Conservation (phyloP, 2,888 invertebrate genomes). For the Xanthia togata region DNA sequence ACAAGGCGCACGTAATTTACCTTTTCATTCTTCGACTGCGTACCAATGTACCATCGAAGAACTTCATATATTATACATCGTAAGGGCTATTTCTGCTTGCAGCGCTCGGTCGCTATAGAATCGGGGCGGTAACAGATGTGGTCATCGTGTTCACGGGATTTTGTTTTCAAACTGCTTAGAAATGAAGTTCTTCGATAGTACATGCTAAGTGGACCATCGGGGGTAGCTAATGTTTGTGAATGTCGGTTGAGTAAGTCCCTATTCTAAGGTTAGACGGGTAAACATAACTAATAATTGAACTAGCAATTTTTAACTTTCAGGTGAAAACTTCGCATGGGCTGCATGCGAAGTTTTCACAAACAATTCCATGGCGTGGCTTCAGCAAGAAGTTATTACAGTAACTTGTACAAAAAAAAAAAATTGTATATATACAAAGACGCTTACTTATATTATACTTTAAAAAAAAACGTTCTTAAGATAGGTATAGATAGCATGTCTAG, state of each 20-base stretch:
- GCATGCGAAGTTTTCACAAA: conserved; percentile 19
- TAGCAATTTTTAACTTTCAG: conserved; percentile 18
- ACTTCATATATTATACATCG: no score
- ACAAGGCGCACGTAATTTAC: no score
- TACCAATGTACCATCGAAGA: no score
- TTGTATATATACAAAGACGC: conserved; percentile 73
- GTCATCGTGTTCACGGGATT: no score
- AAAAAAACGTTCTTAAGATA: conserved; percentile 92
- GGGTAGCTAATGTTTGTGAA: not conserved
- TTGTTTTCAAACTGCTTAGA: no score
- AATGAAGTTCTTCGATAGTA: no score
- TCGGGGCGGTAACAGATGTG: no score
- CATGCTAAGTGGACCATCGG: not conserved
- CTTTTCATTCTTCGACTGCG: not conserved
- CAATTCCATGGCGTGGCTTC: not conserved
- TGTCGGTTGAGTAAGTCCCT: not conserved
- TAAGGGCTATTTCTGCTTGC: no score
- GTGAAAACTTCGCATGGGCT: no score
- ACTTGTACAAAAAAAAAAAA: conserved; percentile 62
- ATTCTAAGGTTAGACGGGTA: not conserved
- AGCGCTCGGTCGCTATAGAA: no score
- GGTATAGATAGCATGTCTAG: conserved; percentile 96
- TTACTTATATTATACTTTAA: conserved; percentile 76
- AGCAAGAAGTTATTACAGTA: conserved; percentile 75
- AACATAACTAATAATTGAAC: not conserved